These are phyloP conservation scores for Channa argus DNA, from an alignment of 2,113 vertebrate genomes.

Conservation along the genomic window DNA sequence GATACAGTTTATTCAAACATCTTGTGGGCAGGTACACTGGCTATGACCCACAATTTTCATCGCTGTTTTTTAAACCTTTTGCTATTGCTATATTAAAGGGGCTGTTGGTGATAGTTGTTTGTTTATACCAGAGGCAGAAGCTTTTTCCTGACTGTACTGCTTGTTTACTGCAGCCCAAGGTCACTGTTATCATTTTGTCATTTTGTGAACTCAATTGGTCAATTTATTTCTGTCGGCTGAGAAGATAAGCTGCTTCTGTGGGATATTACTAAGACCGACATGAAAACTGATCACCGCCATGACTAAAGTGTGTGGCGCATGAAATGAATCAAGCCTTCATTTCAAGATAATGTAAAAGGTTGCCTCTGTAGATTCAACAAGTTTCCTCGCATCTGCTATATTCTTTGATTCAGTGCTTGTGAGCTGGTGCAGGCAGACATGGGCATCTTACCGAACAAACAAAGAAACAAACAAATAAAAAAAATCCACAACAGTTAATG, in stretches of 20 bases:
- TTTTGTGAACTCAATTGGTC: constrained; percentile 55
- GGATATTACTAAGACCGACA: constrained; percentile 41
- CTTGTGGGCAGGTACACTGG: no score
- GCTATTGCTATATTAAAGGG: no score
- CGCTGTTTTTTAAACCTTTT: no score
- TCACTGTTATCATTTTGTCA: constrained; percentile 36
- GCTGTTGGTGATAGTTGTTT: no score
- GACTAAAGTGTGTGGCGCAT: background rate
- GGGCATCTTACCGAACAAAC: no score
- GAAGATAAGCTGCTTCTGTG: constrained; percentile 55
- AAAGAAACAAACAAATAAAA: no score
- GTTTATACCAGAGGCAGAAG: background rate
- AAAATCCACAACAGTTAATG: no score
- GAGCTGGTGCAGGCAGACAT: background rate
- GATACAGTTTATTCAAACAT: no score
- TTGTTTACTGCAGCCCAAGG: constrained; percentile 58
- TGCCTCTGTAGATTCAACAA: background rate
- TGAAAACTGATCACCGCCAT: constrained; percentile 11
- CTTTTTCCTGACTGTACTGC: background rate
- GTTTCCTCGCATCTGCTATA: background rate
- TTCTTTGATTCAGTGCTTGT: background rate
- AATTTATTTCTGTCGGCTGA: constrained; percentile 48
- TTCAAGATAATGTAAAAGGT: constrained; percentile 5
- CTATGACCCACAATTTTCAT: no score
- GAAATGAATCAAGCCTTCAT: constrained; percentile 10